Evolutionary conservation across 2,797 vertebrate genomes (phyloP).

Genomic region (Acanthiza pusilla): DNA sequence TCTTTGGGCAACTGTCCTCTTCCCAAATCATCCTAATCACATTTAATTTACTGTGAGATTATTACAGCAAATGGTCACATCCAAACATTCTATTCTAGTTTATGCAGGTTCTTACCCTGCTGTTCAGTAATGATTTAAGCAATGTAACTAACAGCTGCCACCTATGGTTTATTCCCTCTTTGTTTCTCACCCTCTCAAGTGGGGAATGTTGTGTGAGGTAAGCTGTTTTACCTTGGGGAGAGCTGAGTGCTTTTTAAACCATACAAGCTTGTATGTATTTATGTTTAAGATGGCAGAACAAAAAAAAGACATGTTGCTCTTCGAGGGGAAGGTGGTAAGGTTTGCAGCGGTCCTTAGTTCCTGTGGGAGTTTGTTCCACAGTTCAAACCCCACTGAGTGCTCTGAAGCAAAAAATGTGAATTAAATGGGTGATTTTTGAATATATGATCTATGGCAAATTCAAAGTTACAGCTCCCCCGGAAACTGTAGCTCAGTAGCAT

Average conservation of each 20-base stretch:
- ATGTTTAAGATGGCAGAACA: neutral
- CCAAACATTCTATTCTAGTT: neutral
- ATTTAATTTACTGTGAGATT: conserved; percentile 1
- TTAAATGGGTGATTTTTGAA: conserved; percentile 54
- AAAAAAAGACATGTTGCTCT: neutral
- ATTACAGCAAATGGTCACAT: conserved; percentile 6
- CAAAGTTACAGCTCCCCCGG: conserved; percentile 35
- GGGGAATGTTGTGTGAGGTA: neutral
- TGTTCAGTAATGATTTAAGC: neutral
- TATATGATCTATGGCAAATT: conserved; percentile 43
- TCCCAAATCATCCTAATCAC: neutral
- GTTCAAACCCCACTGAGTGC: conserved; percentile 25
- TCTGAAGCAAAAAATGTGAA: conserved; percentile 43
- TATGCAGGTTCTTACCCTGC: neutral
- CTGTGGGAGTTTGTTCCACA: conserved; percentile 47
- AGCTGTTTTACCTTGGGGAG: neutral
- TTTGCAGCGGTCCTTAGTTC: neutral
- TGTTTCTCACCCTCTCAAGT: conserved; percentile 8
- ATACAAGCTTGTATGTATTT: neutral
- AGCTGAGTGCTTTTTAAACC: neutral
- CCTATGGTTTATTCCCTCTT: neutral
- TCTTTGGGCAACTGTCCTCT: neutral
- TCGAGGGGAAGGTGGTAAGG: neutral
- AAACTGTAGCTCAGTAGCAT: conserved; percentile 23
- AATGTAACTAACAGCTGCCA: conserved; percentile 12